These are phyloP conservation scores for Megaleporinus macrocephalus DNA, from an alignment of 2,113 vertebrate species.

Conservation along the genomic window DNA sequence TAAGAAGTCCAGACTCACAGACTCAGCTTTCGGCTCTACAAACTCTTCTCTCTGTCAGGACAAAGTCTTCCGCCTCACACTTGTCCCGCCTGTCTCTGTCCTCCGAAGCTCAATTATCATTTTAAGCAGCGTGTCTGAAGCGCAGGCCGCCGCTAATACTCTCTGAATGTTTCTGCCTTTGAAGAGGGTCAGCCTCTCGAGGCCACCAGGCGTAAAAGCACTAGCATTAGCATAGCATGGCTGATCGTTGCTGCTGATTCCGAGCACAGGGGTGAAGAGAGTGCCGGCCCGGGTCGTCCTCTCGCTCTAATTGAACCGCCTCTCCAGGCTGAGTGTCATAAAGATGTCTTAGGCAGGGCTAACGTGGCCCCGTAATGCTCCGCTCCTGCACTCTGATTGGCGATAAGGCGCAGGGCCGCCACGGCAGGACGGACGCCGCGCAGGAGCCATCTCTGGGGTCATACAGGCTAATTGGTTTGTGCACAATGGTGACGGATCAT, in stretches of 20 bases:
- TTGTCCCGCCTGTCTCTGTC: not conserved
- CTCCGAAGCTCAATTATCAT: conserved; percentile 12
- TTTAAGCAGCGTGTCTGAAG: not conserved
- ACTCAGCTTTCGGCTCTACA: not conserved
- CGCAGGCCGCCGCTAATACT: not conserved
- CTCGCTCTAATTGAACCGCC: conserved; percentile 59
- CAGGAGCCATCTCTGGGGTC: conserved; percentile 64
- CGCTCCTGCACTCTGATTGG: conserved; percentile 32
- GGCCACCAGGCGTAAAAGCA: not conserved
- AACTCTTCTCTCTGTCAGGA: not conserved
- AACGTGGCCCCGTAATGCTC: conserved; percentile 23
- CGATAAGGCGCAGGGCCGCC: conserved; percentile 56
- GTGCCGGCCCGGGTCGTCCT: not conserved
- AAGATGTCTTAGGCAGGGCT: conserved; percentile 54
- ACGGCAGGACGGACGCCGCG: conserved; percentile 13
- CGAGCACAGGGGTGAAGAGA: conserved; percentile 16
- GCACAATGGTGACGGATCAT: conserved; percentile 66
- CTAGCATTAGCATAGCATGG: not conserved
- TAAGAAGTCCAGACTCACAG: not conserved
- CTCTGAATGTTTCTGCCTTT: not conserved
- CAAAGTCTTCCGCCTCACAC: not conserved
- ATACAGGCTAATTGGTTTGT: conserved; percentile 72
- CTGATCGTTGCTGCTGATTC: conserved; percentile 19
- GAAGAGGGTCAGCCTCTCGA: not conserved
- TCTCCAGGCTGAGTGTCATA: conserved; percentile 38